Evolutionary conservation across 2,888 invertebrate species (phyloP).

Genomic region (Hirudinaria manillensis): DNA sequence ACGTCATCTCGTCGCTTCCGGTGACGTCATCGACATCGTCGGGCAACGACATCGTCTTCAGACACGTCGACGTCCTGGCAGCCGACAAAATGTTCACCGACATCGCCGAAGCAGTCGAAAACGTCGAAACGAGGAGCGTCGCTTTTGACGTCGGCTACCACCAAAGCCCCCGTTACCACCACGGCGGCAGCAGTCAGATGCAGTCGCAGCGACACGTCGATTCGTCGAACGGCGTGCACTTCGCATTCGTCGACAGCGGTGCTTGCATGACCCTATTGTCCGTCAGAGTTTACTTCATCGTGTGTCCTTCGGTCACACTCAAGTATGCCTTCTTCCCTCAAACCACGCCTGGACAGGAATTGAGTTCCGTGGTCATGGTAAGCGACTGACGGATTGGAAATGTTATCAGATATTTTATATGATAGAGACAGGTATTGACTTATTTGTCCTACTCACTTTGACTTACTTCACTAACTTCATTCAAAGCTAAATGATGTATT

Average conservation of each 20-base stretch:
- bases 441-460: too few relatives aligned
- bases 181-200: background rate
- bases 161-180: background rate
- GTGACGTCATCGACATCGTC: constrained; percentile 38
- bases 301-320: constrained; percentile 80
- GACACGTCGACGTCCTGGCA: constrained; percentile 84
- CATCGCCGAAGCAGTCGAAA: constrained; percentile 64
- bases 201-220: background rate
- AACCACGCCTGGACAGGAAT: constrained; percentile 75
- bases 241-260: constrained; percentile 94
- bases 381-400: constrained; percentile 57
- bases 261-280: constrained; percentile 93
- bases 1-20: background rate
- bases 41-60: constrained; percentile 65
- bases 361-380: constrained; percentile 69
- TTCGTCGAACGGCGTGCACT: constrained; percentile 79
- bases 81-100: constrained; percentile 92
- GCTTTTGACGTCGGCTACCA: constrained; percentile 65
- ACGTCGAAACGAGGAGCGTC: constrained; percentile 48
- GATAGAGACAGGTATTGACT: too few relatives aligned
- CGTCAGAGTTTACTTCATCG: constrained; percentile 84
- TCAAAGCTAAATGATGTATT: too few relatives aligned
- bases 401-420: background rate
- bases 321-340: constrained; percentile 88
- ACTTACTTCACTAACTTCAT: too few relatives aligned